These are phyloP conservation scores for Sesamia inferens DNA, from an alignment of 2,888 invertebrate species.

Conservation along the genomic window DNA sequence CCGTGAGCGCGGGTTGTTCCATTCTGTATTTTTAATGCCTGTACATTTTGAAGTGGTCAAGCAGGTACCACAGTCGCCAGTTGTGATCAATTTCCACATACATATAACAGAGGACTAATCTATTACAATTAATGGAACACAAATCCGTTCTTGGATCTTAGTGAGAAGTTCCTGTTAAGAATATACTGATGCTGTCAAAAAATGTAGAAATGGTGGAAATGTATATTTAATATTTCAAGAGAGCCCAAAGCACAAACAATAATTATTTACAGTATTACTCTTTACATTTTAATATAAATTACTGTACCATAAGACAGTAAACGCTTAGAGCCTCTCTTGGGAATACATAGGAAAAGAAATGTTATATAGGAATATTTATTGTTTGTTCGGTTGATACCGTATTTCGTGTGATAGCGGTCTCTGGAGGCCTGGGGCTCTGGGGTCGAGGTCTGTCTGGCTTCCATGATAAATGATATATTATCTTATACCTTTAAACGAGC, in stretches of 20 bases:
- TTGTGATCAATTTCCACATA: no score
- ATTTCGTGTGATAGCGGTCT: conserved; percentile 36
- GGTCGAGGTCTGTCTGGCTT: not conserved
- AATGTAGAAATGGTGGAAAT: no score
- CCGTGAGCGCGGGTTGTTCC: no score
- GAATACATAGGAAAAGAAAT: conserved; percentile 22
- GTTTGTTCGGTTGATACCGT: conserved; percentile 49
- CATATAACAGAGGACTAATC: no score
- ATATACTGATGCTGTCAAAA: no score
- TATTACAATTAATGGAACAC: no score
- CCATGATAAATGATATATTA: conserved; percentile 34
- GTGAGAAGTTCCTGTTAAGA: no score
- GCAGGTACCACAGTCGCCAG: no score
- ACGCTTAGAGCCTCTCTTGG: conserved; percentile 18
- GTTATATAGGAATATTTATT: conserved; percentile 22
- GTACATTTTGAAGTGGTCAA: no score
- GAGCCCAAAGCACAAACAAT: not conserved
- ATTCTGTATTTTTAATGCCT: not conserved
- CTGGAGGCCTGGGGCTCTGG: conserved; percentile 19
- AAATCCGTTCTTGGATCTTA: no score
- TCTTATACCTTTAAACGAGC: no score
- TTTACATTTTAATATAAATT: conserved; percentile 4
- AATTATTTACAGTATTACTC: not conserved
- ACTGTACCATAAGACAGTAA: not conserved
- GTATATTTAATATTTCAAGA: not conserved